Conservation (phyloP, 2,888 invertebrate species). For the Cosmia trapezina region DNA sequence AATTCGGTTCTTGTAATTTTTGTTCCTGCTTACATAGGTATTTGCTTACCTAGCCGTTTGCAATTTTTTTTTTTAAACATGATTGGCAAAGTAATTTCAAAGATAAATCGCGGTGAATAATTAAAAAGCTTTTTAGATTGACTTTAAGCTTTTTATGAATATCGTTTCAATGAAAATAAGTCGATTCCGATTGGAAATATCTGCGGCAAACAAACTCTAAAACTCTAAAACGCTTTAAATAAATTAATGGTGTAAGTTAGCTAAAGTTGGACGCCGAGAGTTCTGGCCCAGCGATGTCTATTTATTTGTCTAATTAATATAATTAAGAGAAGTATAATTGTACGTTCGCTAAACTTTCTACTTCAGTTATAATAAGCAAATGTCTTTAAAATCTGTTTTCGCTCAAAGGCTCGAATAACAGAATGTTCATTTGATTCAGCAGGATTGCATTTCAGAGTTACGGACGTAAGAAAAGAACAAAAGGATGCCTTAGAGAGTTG, state of each 20-base stretch:
- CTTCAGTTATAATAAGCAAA: constrained; percentile 52
- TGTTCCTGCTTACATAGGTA: constrained; percentile 9
- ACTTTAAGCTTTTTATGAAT: constrained; percentile 25
- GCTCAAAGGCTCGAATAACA: constrained; percentile 38
- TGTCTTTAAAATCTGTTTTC: constrained; percentile 52
- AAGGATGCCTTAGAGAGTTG: constrained; percentile 5
- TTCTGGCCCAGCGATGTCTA: constrained; percentile 49
- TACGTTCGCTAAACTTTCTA: constrained; percentile 51
- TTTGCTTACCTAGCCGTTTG: not conserved
- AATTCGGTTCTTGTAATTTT: not conserved
- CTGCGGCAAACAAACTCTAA: constrained; percentile 70
- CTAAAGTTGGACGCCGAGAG: constrained; percentile 68
- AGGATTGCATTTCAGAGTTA: constrained; percentile 39
- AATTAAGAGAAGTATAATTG: constrained; percentile 60
- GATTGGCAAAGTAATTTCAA: constrained; percentile 27
- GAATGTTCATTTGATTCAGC: constrained; percentile 30
- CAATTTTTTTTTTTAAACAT: constrained; percentile 24
- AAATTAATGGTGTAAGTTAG: constrained; percentile 75
- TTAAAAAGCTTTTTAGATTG: constrained; percentile 33
- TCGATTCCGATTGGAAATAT: constrained; percentile 62
- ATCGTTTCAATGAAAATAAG: constrained; percentile 46
- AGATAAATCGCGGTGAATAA: constrained; percentile 35
- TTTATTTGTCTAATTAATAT: constrained; percentile 58
- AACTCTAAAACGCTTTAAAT: too few relatives aligned
- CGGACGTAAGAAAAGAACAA: constrained; percentile 9